Conservation (phyloP, 2,113 vertebrate genomes). For the Orycteropus afer region DNA sequence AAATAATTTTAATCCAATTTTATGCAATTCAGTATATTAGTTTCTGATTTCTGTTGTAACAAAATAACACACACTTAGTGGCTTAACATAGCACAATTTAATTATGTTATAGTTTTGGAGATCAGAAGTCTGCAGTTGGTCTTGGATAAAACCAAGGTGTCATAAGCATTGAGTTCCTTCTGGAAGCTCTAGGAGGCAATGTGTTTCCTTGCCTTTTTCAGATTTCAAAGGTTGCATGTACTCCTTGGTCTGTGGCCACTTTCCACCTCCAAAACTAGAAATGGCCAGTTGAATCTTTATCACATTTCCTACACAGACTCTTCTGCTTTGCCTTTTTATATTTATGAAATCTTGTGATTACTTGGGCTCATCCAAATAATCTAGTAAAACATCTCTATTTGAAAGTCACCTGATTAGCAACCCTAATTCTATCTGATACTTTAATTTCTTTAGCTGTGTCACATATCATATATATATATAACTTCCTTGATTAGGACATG, state of each 20-base stretch:
- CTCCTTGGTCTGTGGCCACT: neutral
- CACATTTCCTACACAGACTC: too few species aligned
- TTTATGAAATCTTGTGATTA: neutral
- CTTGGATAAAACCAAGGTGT: neutral
- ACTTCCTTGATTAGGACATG: neutral
- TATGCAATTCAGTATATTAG: neutral
- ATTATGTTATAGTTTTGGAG: rapidly evolving
- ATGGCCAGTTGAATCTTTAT: neutral
- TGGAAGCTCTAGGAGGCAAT: neutral
- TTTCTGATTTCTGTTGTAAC: neutral
- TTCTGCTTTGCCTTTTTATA: neutral
- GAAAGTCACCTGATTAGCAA: neutral
- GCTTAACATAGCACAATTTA: neutral
- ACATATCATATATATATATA: neutral
- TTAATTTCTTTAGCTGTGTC: neutral
- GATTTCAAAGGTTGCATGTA: neutral
- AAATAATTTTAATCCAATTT: neutral
- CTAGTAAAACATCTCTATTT: neutral
- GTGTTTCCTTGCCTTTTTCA: neutral
- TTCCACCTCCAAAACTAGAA: neutral
- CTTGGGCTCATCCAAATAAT: neutral
- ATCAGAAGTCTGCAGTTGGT: neutral
- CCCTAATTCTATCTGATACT: too few species aligned
- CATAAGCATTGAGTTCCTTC: neutral
- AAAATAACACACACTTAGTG: neutral